Percentiles rank a stretch among this genome's conserved stretches.
Conservation (phyloP, 2,113 vertebrate genomes). For the Corvus moneduloides region DNA sequence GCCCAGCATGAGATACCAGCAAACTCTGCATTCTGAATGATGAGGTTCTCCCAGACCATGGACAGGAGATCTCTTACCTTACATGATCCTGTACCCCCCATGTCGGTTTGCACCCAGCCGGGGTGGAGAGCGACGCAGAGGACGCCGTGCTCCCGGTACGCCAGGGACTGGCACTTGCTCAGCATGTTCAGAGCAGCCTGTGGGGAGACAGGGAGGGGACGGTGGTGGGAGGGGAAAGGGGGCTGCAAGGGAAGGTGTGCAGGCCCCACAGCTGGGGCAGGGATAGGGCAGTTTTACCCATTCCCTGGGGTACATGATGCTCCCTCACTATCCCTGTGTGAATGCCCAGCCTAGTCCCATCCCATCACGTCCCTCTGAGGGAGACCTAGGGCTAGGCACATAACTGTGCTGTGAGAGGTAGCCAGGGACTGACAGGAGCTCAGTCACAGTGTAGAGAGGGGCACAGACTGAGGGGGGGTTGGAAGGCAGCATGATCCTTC, state of each 20-base stretch:
- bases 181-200: constrained; percentile 52
- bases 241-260: not conserved
- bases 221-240: fast-evolving
- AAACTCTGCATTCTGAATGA: not conserved
- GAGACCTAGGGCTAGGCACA: fast-evolving
- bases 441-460: not conserved
- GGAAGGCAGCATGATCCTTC: fast-evolving
- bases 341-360: not conserved
- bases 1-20: not conserved
- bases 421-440: not conserved
- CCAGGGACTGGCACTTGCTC: constrained; percentile 8
- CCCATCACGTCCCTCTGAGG: not conserved
- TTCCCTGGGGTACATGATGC: not conserved
- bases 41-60: not conserved
- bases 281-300: not conserved
- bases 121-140: not conserved
- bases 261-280: not conserved
- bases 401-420: not conserved
- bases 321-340: not conserved
- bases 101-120: constrained; percentile 6
- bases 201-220: not conserved
- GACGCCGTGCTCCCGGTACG: not conserved
- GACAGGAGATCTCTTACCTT: not conserved
- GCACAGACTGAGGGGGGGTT: fast-evolving
- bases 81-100: fast-evolving